These are phyloP conservation scores for Achatina immaculata DNA, from an alignment of 1,140 invertebrate genomes.

Conservation along the genomic window DNA sequence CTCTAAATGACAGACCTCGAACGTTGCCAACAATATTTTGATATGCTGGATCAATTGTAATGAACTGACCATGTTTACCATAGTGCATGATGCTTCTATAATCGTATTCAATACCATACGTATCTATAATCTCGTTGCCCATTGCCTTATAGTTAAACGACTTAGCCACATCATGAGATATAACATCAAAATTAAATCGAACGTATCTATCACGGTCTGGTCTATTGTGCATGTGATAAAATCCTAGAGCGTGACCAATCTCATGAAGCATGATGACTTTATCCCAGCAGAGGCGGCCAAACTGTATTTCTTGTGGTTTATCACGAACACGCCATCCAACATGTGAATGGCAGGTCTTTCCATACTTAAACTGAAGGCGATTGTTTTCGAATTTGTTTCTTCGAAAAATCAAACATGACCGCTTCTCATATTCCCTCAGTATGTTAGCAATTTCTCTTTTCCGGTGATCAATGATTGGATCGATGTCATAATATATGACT, in stretches of 20 bases:
- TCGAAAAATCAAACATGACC: too few species aligned
- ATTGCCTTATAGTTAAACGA: too few species aligned
- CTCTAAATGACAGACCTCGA: constrained; percentile 52
- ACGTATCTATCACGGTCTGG: constrained; percentile 70
- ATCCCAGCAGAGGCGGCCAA: constrained; percentile 32
- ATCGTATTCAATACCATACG: constrained; percentile 91
- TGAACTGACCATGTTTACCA: constrained; percentile 65
- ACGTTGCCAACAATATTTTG: constrained; percentile 53
- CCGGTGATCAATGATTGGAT: too few species aligned
- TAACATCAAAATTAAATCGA: background rate
- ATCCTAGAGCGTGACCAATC: constrained; percentile 74
- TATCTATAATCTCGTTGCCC: constrained; percentile 74
- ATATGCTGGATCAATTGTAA: constrained; percentile 46
- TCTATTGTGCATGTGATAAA: constrained; percentile 72
- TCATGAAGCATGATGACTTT: constrained; percentile 59
- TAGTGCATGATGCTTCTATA: constrained; percentile 95
- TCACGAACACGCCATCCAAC: constrained; percentile 34
- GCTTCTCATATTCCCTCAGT: too few species aligned
- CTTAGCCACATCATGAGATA: too few species aligned
- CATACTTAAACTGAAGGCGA: background rate
- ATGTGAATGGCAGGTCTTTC: constrained; percentile 5
- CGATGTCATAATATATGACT: too few species aligned
- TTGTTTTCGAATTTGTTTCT: background rate
- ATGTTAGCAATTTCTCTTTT: too few species aligned
- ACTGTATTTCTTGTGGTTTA: constrained; percentile 6